phyloP scores from a whole-genome alignment of 2,888 invertebrate species.

The Polia nebulosa region DNA sequence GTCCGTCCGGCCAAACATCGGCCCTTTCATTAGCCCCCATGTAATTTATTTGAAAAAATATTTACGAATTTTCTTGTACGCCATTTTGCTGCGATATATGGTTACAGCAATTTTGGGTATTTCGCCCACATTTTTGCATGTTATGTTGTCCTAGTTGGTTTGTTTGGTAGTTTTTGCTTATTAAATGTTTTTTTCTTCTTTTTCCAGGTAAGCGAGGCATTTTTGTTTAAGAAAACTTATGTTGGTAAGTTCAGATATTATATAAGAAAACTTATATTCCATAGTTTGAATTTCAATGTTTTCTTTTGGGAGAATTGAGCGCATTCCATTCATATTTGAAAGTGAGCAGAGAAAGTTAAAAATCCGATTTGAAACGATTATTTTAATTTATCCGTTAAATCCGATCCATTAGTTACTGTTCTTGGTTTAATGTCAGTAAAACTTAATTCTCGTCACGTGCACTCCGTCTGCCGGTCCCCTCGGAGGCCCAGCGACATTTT shows the following conservation, averaged over 20 bases:
- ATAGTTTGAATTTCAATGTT: not conserved
- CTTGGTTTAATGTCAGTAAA: slow-evolving; percentile 73
- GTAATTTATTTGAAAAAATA: slow-evolving; percentile 76
- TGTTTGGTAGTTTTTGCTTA: slow-evolving; percentile 46
- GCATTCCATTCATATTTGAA: slow-evolving; percentile 30
- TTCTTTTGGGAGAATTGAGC: slow-evolving; percentile 6
- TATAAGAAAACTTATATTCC: not conserved
- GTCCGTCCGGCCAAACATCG: slow-evolving; percentile 63
- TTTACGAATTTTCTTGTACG: slow-evolving; percentile 68
- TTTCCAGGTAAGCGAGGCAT: slow-evolving; percentile 80
- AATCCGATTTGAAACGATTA: slow-evolving; percentile 63
- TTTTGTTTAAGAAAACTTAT: slow-evolving; percentile 37
- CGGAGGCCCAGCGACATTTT: slow-evolving; percentile 83
- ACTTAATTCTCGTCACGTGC: slow-evolving; percentile 84
- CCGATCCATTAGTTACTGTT: slow-evolving; percentile 73
- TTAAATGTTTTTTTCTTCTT: slow-evolving; percentile 56
- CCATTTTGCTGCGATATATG: slow-evolving; percentile 63
- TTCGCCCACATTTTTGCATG: slow-evolving; percentile 67
- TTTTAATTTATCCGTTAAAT: slow-evolving; percentile 70
- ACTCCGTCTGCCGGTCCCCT: slow-evolving; percentile 71
- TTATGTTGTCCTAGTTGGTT: slow-evolving; percentile 65
- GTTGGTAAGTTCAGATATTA: slow-evolving; percentile 51
- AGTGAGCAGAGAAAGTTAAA: slow-evolving; percentile 57
- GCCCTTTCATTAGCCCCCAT: slow-evolving; percentile 75
- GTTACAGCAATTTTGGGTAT: slow-evolving; percentile 52